phyloP scores from a whole-genome alignment of 2,888 invertebrate species.

The Pheosia gnoma region DNA sequence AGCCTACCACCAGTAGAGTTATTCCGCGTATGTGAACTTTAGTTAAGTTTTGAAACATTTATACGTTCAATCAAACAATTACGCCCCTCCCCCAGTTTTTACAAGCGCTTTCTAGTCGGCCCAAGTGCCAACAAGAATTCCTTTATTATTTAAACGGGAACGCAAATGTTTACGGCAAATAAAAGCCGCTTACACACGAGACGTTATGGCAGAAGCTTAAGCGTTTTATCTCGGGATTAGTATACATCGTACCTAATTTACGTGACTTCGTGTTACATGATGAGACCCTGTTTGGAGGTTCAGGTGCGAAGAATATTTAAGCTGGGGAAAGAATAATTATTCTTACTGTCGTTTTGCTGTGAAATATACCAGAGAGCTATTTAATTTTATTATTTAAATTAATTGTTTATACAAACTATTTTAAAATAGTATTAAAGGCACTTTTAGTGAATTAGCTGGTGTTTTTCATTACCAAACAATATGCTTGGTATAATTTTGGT shows the following conservation, averaged over 20 bases:
- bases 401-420: background rate
- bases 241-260: constrained; percentile 77
- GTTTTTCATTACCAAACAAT: background rate
- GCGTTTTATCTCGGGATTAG: constrained; percentile 77
- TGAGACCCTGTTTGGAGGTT: constrained; percentile 65
- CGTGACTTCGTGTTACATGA: constrained; percentile 72
- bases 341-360: background rate
- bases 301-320: constrained; percentile 60
- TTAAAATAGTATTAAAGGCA: too few species aligned
- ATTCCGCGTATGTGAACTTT: background rate
- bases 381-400: background rate
- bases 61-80: background rate
- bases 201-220: constrained; percentile 70
- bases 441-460: too few species aligned
- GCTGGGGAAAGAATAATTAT: constrained; percentile 35
- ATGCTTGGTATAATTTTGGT: background rate
- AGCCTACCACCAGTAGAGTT: too few species aligned
- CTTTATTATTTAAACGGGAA: constrained; percentile 58
- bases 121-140: constrained; percentile 44
- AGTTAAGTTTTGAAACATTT: background rate
- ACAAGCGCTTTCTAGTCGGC: constrained; percentile 1
- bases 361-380: background rate
- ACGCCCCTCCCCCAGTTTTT: constrained; percentile 7
- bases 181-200: constrained; percentile 71
- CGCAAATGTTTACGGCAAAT: constrained; percentile 70